Conservation (phyloP, 1,140 invertebrate species). For the Matsumurasca onukii region DNA sequence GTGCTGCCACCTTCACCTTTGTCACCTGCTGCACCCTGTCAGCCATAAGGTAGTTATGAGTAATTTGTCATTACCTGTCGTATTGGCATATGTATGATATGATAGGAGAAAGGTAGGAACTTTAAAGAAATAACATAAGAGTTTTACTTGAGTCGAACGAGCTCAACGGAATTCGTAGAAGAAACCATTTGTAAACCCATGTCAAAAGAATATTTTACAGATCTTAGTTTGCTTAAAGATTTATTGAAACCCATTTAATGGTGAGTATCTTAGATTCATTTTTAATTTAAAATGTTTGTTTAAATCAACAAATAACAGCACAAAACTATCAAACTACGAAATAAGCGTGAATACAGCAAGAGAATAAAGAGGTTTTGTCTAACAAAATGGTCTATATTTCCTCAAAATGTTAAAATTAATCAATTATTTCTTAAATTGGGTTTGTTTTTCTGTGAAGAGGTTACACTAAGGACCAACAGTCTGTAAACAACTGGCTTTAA, state of each 20-base stretch:
- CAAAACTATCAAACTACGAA: too few relatives aligned
- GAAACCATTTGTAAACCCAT: too few relatives aligned
- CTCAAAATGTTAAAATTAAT: not conserved
- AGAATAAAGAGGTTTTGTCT: too few relatives aligned
- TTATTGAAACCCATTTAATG: not conserved
- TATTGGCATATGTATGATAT: constrained; percentile 60
- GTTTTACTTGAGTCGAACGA: too few relatives aligned
- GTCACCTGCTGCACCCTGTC: not conserved
- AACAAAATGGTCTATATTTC: not conserved
- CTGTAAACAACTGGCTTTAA: not conserved
- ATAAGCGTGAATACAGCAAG: too few relatives aligned
- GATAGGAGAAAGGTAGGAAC: too few relatives aligned
- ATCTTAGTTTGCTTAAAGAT: too few relatives aligned
- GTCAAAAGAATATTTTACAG: too few relatives aligned
- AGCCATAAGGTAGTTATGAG: constrained; percentile 49
- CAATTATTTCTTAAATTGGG: not conserved
- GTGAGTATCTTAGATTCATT: not conserved
- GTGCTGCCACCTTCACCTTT: constrained; percentile 50
- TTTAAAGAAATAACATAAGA: too few relatives aligned
- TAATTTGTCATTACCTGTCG: constrained; percentile 58
- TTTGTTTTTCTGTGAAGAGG: not conserved
- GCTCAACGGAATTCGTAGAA: too few relatives aligned
- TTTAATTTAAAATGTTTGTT: too few relatives aligned
- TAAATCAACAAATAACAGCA: too few relatives aligned
- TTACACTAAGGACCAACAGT: not conserved